Evolutionary conservation across 2,888 invertebrate genomes (phyloP), one percentile per base, ranked within the genome.

Genomic region (Scaptomyza cyrtandrae): DNA sequence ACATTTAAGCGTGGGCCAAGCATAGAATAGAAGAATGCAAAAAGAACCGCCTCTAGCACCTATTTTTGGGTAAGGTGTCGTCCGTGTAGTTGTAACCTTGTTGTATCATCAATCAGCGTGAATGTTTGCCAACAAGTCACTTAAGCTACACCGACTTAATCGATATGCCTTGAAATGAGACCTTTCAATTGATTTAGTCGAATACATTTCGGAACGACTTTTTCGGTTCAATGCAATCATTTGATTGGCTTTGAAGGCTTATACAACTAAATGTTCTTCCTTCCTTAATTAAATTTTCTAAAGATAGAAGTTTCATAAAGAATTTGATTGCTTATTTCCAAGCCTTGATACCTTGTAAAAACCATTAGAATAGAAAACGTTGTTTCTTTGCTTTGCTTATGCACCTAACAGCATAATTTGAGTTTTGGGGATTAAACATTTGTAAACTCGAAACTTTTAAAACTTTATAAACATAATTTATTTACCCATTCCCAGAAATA

Each of bases 1-100:
- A 52, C 56, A 68, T 41, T 43, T 19, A 53, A 45, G 31, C 69
- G 41, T 37, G 33, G 19, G 24, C 45, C 59, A 19, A 29, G 31
- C 31, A 46, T 39, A 43, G 19, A 31, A 19, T n/a, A n/a, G n/a
- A 41, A 7, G 16, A 29, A 1, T 13, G 11, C 14, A 14, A 27
- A 33, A 31, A 11, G n/a, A 14, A 16, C 16, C 13, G 10, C 7
- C 2, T 31, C 44, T 7, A n/a, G 41, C 13, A 27, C 16, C 49
- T 14, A n/a, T n/a, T 44, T 19, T 44, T 33, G 10, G 13, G 31
- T 3, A 11, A 48, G 31, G 31, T 31, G 11, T 39, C 9, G n/a
- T 5, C 0, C 31, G 11, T 13, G 16, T 16, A 61, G 29, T 10
- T 11, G 27, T 29, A 10, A 19, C n/a, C 14, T 35, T 43, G 19